Conservation (phyloP, 2,113 vertebrate genomes). For the Phainopepla nitens region DNA sequence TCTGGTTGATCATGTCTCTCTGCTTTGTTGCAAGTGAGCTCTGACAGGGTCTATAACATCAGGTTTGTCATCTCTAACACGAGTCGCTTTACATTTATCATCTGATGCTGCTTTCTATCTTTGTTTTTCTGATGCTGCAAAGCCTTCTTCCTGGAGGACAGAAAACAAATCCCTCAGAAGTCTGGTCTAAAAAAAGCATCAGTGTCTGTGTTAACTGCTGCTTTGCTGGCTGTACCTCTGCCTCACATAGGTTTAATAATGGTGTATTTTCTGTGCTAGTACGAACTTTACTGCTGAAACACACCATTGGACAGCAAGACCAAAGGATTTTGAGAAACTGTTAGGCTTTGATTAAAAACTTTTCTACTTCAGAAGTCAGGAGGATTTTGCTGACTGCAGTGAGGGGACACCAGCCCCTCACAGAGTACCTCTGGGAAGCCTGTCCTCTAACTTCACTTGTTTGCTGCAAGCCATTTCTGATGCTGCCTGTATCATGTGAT, state of each 20-base stretch:
- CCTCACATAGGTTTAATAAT: not conserved
- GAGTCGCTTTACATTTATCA: not conserved
- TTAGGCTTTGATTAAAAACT: not conserved
- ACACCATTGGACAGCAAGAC: not conserved
- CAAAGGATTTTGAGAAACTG: not conserved
- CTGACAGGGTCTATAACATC: not conserved
- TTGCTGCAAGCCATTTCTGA: not conserved
- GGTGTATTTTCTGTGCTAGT: not conserved
- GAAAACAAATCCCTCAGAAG: not conserved
- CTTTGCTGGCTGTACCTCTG: not conserved
- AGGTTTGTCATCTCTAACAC: not conserved
- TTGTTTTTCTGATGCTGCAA: not conserved
- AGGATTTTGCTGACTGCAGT: not conserved
- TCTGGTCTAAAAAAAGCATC: not conserved
- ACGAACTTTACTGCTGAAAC: not conserved
- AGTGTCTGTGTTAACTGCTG: not conserved
- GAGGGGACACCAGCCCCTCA: not conserved
- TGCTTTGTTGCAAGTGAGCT: not conserved
- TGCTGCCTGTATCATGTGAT: not conserved
- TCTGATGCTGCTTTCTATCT: not conserved
- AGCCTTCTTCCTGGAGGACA: constrained; percentile 49
- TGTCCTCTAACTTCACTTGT: not conserved
- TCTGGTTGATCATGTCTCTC: not conserved
- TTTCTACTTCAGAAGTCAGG: not conserved
- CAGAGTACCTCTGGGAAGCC: not conserved